Percentiles rank a stretch among this genome's conserved stretches.
phyloP scores from a whole-genome alignment of 2,888 invertebrate genomes.

The Drosophila parthenogenetica region DNA sequence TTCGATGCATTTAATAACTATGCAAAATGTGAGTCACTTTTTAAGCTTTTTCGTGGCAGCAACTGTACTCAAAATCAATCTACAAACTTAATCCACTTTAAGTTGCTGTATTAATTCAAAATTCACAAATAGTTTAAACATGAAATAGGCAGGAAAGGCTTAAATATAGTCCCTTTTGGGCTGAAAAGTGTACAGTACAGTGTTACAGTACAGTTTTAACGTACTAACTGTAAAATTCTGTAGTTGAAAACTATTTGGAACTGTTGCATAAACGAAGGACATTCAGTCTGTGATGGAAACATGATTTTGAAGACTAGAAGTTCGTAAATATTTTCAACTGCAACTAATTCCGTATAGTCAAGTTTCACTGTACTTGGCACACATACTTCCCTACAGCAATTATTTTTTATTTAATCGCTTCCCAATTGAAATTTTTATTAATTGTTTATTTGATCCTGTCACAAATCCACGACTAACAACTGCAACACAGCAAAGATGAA shows the following conservation, averaged over 20 bases:
- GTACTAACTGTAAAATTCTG: too few species aligned
- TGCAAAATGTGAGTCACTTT: constrained; percentile 23
- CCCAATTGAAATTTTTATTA: background rate
- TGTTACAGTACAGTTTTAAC: too few species aligned
- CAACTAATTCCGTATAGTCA: too few species aligned
- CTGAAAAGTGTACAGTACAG: too few species aligned
- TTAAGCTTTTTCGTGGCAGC: background rate
- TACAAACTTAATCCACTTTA: background rate
- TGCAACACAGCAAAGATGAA: constrained; percentile 1
- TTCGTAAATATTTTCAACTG: too few species aligned
- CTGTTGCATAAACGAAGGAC: too few species aligned
- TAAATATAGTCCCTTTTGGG: too few species aligned
- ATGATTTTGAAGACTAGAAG: too few species aligned
- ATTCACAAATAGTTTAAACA: too few species aligned
- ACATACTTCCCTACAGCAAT: background rate
- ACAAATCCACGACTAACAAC: constrained; percentile 34
- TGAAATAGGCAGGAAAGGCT: too few species aligned
- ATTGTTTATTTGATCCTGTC: constrained; percentile 29
- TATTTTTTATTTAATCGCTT: background rate
- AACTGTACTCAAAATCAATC: constrained; percentile 35
- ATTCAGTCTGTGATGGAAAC: too few species aligned
- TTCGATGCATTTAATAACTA: constrained; percentile 35
- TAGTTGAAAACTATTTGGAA: too few species aligned
- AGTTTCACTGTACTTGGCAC: background rate
- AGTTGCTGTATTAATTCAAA: background rate